Evolutionary conservation across 1,140 invertebrate genomes (phyloP), one percentile per base, ranked within the genome.

Genomic region (Doryteuthis pealeii): DNA sequence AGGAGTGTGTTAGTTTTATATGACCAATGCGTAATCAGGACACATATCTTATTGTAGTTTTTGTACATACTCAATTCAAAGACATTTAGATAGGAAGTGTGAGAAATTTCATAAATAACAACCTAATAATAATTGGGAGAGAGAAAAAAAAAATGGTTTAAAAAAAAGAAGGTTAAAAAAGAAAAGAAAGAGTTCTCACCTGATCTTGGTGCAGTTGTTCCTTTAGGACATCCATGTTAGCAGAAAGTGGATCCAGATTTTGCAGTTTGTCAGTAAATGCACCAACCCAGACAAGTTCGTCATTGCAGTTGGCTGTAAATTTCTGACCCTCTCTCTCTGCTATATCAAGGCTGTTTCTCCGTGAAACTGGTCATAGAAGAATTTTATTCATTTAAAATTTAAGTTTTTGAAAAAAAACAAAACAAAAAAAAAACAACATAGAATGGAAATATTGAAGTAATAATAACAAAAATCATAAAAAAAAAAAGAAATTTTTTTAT

Each of bases 321-420:
- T 96, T 94, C 78, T 94, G 91, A 0, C 88, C 89, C 76, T 90
- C 88, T 86, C 90, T 91, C 0, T 95, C 88, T 28, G 93, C 93
- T 8, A 93, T 94, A 86, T 97, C 96, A 30, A 97, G 91, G 86
- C 97, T 95, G 2, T 94, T 95, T 87, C 95, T 96, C 77, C 92
- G 71, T 8, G 73, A 65, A 75, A 78, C 81, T 82, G 73, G 26
- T 66, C 4, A 66, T 43, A 62, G 12, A 33, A 58, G 26, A 75
- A 8, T 66, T 31, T n/a, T n/a, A n/a, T n/a, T n/a, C n/a, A n/a
- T n/a, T n/a, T n/a, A n/a, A n/a, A 18, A n/a, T 26, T 35, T n/a
- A 49, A 73, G 12, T 18, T 28, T 32, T 43, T 18, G 30, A 26
- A 70, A 54, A 54, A 22, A n/a, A n/a, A n/a, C 22, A 26, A 31